These are phyloP conservation scores for Spodoptera picta DNA, from an alignment of 2,888 invertebrate species.

Conservation along the genomic window DNA sequence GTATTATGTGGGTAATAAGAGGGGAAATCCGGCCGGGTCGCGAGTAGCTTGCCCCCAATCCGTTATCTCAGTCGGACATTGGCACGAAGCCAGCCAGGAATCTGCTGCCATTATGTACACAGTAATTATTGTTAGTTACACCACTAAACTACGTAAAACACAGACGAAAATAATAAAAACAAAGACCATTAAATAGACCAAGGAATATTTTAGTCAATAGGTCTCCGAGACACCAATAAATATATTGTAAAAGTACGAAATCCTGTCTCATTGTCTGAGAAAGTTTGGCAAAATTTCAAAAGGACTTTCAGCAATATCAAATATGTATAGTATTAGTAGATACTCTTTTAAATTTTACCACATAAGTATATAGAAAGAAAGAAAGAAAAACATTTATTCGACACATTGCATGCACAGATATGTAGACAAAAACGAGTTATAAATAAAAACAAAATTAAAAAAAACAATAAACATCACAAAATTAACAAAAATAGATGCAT, in stretches of 20 bases:
- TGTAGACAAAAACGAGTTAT: too few relatives aligned
- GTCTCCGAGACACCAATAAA: constrained; percentile 19
- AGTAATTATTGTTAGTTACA: constrained; percentile 39
- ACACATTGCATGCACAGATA: too few relatives aligned
- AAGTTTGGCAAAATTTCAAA: constrained; percentile 50
- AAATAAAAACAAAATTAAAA: too few relatives aligned
- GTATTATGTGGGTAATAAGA: constrained; percentile 43
- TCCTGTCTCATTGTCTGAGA: constrained; percentile 26
- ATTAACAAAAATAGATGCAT: too few relatives aligned
- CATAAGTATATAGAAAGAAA: too few relatives aligned
- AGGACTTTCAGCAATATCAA: constrained; percentile 22
- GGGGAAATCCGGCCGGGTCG: constrained; percentile 50
- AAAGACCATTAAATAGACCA: neutral
- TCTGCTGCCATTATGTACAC: constrained; percentile 28
- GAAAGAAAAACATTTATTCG: too few relatives aligned
- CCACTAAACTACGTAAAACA: constrained; percentile 23
- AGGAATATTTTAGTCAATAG: constrained; percentile 14
- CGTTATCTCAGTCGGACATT: constrained; percentile 66
- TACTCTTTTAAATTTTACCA: too few relatives aligned
- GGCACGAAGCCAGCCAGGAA: constrained; percentile 53
- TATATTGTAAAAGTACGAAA: constrained; percentile 22
- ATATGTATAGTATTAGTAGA: neutral
- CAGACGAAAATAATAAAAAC: constrained; percentile 22
- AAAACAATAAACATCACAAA: too few relatives aligned
- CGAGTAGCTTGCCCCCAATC: constrained; percentile 61